phyloP scores from a whole-genome alignment of 1,140 invertebrate genomes.

The Drosophila pseudoananassae region DNA sequence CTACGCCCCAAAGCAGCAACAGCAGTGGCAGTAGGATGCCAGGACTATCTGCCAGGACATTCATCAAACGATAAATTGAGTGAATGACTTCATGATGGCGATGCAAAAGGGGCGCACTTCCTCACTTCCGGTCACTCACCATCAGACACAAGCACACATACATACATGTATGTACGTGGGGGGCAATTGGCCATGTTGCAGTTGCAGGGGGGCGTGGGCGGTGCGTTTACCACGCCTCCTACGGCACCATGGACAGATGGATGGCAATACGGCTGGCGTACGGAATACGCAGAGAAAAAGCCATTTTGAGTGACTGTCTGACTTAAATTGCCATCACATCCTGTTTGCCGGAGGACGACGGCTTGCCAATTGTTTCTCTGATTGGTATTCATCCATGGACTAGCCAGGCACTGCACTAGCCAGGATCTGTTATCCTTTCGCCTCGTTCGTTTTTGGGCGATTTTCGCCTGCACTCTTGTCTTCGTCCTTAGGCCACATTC shows the following conservation, averaged over 20 bases:
- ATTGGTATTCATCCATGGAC: constrained; percentile 73
- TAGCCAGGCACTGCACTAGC: constrained; percentile 52
- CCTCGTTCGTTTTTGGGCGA: constrained; percentile 45
- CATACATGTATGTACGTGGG: not conserved
- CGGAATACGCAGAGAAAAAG: constrained; percentile 22
- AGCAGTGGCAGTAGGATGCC: constrained; percentile 14
- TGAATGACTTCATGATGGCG: constrained; percentile 83
- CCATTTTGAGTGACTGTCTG: constrained; percentile 71
- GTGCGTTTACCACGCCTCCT: constrained; percentile 55
- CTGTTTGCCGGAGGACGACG: constrained; percentile 35
- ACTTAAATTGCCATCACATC: constrained; percentile 83
- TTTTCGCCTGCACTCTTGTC: constrained; percentile 60
- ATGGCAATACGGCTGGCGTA: not conserved
- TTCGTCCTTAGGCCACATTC: constrained; percentile 72
- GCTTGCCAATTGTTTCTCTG: constrained; percentile 74
- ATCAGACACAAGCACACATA: not conserved
- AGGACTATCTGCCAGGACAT: constrained; percentile 81
- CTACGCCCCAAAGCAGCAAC: constrained; percentile 44
- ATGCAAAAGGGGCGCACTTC: constrained; percentile 76
- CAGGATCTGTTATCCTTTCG: constrained; percentile 19
- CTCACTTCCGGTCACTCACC: constrained; percentile 32
- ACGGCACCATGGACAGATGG: constrained; percentile 29
- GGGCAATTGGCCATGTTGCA: constrained; percentile 67
- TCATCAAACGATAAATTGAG: constrained; percentile 84
- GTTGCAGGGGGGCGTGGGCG: constrained; percentile 16